Base-by-base conservation (phyloP, 2,113 vertebrate genomes). In the Scolopax mira region DNA sequence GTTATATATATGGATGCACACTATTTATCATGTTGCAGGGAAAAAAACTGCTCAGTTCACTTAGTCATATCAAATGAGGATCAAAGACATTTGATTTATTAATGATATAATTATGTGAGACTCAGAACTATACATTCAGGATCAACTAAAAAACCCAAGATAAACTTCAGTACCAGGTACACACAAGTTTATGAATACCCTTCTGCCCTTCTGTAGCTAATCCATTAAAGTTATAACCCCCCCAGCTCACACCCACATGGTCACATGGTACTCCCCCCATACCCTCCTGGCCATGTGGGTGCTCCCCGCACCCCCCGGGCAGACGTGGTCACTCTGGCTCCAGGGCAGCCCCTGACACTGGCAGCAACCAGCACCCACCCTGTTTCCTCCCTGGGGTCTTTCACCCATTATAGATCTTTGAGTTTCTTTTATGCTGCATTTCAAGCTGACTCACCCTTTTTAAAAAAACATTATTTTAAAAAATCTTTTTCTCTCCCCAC, bases 261-360 rank as follows among this genome's bases (percentile, higher is more conserved):
- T 39, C 30, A 22, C 41, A 33, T n/a, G 0, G 2, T 21, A 17
- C 22, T 37, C 8, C 37, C 37, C 33, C 19, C 39, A 33, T 13
- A 13, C 30, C 18, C 13, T 54, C 13, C 27, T 0, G 1, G 14
- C 4, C 1, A 0, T 14, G 51, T 0, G 1, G 10, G 31, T 73
- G 24, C 6, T 13, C 19, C 17, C n/a, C 1, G 1, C 14, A 78
- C 6, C 3, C 39, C 13, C 13, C 11, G 9, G 7, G 28, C 18
- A 41, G 16, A 41, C 0, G 2, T 2, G 1, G 15, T 21, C 5
- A 3, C 33, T 46, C 27, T 0, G 4, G 39, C 33, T 35, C 9
- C 46, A 44, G 19, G 33, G 8, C 9, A 6, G 6, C 10, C 13
- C 25, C 35, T 12, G 14, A 41, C 10, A 21, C 37, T 41, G 51